Percentiles rank a stretch among this genome's conserved stretches.
Evolutionary conservation across 1,140 invertebrate species (phyloP).

Genomic region (Pseudomyrmex sp.): DNA sequence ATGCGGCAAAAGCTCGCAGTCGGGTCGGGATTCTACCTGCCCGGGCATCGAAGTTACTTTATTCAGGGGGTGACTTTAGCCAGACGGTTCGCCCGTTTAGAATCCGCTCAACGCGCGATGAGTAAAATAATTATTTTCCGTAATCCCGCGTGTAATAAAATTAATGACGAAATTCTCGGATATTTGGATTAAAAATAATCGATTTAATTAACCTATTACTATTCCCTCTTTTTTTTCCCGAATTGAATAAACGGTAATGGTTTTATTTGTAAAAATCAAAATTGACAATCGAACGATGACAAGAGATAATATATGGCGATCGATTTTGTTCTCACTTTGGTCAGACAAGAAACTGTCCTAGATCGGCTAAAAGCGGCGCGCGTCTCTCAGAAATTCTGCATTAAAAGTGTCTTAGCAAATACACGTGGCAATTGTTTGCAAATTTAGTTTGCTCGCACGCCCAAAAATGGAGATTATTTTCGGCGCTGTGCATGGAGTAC

Average conservation of each 20-base stretch:
- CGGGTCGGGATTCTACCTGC: constrained; percentile 73
- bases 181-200: no score
- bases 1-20: constrained; percentile 62
- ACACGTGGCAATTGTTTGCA: not conserved
- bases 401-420: not conserved
- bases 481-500: constrained; percentile 5
- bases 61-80: constrained; percentile 43
- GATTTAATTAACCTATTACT: no score
- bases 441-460: not conserved
- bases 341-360: not conserved
- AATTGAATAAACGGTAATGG: no score
- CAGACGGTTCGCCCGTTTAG: not conserved
- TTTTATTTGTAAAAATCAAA: no score
- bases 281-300: no score
- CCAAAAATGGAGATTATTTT: constrained; percentile 47
- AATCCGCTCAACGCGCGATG: not conserved
- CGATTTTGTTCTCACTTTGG: no score
- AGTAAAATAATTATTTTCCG: no score
- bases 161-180: no score
- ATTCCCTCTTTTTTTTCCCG: no score
- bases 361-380: not conserved
- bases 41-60: constrained; percentile 80
- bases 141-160: no score
- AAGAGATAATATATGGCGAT: no score
- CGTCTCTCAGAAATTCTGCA: not conserved